phyloP scores from a whole-genome alignment of 1,140 invertebrate genomes.

The Diachasma alloeum region DNA sequence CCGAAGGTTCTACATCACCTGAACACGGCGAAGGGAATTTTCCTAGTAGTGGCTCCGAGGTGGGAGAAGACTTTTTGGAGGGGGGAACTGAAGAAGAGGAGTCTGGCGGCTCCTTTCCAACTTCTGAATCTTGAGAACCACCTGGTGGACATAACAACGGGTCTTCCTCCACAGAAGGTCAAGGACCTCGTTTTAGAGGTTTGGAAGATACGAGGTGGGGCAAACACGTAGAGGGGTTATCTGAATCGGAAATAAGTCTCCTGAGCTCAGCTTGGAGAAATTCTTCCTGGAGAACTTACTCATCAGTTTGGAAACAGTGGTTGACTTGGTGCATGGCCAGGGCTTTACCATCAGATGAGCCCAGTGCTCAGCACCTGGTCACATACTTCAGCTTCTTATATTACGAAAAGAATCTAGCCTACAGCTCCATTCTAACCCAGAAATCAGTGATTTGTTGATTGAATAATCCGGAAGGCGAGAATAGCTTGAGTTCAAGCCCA shows the following conservation, averaged over 20 bases:
- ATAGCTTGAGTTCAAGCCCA: background rate
- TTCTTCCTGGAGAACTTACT: too few species aligned
- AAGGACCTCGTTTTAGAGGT: background rate
- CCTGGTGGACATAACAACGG: conserved; percentile 24
- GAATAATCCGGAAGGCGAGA: background rate
- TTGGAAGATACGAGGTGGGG: conserved; percentile 33
- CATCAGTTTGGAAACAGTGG: conserved; percentile 33
- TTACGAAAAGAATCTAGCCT: conserved; percentile 8
- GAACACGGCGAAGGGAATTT: conserved; percentile 30
- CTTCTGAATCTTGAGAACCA: background rate
- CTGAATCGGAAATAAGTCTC: conserved; percentile 4
- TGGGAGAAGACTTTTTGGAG: too few species aligned
- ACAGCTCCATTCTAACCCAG: conserved; percentile 20
- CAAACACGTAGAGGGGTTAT: conserved; percentile 2
- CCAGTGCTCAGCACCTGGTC: background rate
- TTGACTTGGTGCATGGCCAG: background rate
- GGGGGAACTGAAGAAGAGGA: background rate
- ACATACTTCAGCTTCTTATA: background rate
- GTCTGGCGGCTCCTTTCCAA: background rate
- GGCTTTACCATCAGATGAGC: background rate
- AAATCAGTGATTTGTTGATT: conserved; percentile 24
- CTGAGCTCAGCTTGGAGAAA: conserved; percentile 29
- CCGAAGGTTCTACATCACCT: conserved; percentile 39
- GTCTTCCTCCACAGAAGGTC: too few species aligned
- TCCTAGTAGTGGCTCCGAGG: conserved; percentile 26